Conservation (phyloP, 2,888 invertebrate genomes). For the Pandemis heparana region DNA sequence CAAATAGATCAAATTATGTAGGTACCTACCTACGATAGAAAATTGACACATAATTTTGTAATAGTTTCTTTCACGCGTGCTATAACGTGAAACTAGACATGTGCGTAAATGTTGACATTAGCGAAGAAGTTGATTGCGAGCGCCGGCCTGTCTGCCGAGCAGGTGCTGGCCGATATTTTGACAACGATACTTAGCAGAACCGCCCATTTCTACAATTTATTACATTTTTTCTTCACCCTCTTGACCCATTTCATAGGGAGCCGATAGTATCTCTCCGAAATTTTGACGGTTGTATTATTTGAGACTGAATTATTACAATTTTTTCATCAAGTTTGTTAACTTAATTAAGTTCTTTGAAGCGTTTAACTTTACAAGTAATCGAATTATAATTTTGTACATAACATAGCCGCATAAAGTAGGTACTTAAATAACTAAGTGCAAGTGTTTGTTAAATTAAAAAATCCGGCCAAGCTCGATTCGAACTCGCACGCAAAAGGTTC, state of each 20-base stretch:
- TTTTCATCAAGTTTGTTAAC: conserved; percentile 47
- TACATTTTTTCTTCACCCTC: conserved; percentile 67
- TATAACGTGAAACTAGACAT: conserved; percentile 26
- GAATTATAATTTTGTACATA: conserved; percentile 4
- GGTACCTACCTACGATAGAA: no score
- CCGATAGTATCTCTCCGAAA: conserved; percentile 66
- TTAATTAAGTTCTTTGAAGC: conserved; percentile 46
- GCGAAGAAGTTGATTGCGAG: conserved; percentile 65
- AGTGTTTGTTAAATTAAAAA: neutral
- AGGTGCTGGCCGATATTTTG: conserved; percentile 83
- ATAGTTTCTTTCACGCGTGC: conserved; percentile 1
- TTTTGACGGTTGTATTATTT: conserved; percentile 64
- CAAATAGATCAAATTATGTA: neutral
- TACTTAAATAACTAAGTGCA: neutral
- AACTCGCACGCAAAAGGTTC: no score
- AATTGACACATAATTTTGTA: conserved; percentile 8
- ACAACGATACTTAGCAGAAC: conserved; percentile 83
- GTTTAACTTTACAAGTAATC: conserved; percentile 19
- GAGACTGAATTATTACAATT: conserved; percentile 55
- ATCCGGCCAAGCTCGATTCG: neutral
- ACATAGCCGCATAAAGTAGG: neutral
- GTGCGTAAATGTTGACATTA: conserved; percentile 43
- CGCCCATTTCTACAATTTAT: conserved; percentile 76
- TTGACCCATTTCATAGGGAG: conserved; percentile 75
- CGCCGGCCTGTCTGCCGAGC: conserved; percentile 76